Evolutionary conservation across 2,113 vertebrate species (phyloP).

Genomic region (Chloropsis cyanopogon): DNA sequence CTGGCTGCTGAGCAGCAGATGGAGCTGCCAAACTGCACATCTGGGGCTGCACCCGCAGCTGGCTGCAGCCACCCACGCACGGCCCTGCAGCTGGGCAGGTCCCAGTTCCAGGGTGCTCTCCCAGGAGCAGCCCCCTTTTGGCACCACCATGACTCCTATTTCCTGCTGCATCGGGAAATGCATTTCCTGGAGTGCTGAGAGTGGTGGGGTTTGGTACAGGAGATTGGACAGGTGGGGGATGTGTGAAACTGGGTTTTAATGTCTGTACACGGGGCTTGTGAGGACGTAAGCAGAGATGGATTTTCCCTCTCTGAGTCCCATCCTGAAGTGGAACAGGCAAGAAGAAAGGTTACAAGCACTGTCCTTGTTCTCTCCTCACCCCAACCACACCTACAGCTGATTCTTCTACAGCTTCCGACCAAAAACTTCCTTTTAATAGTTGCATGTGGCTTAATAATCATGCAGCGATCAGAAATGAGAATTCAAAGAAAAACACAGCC

Average conservation of each 20-base stretch:
- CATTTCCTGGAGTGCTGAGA: background rate
- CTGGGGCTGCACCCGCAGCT: no score
- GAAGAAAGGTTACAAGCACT: background rate
- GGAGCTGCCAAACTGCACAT: conserved; percentile 21
- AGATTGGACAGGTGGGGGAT: background rate
- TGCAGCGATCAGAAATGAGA: background rate
- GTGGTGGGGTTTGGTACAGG: accelerated
- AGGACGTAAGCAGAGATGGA: accelerated
- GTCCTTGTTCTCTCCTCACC: background rate
- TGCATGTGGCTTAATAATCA: background rate
- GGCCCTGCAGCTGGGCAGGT: background rate
- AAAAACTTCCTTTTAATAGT: background rate
- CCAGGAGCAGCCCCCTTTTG: background rate
- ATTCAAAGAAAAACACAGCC: background rate
- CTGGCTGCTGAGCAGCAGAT: conserved; percentile 11
- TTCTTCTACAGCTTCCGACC: background rate
- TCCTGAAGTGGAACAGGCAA: background rate
- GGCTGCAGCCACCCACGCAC: accelerated
- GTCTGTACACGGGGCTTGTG: background rate
- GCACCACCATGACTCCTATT: accelerated
- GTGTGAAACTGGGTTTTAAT: background rate
- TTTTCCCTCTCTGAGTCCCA: background rate
- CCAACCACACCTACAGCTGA: background rate
- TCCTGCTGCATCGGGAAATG: background rate
- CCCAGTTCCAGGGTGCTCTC: accelerated